These are phyloP conservation scores for Rhea pennata DNA, from an alignment of 2,113 vertebrate species.

Conservation along the genomic window DNA sequence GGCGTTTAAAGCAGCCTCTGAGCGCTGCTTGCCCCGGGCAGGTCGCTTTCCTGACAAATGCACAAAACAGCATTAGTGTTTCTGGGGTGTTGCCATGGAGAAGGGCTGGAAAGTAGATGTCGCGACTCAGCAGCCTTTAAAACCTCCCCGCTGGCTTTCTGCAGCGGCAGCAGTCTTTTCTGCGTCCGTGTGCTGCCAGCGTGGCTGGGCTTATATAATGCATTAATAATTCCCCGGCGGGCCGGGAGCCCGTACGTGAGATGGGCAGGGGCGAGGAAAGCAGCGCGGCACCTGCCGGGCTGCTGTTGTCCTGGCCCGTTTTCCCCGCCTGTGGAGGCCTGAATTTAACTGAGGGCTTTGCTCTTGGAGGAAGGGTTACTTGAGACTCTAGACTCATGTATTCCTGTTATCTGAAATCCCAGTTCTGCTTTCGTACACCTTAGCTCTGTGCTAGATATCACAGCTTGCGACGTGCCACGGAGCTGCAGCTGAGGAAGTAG, in stretches of 20 bases:
- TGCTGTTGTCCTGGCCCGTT: not conserved
- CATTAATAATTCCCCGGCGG: too few species aligned
- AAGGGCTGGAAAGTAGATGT: not conserved
- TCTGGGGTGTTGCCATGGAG: not conserved
- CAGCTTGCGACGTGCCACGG: fast-evolving
- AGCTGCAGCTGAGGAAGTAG: not conserved
- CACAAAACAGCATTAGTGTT: not conserved
- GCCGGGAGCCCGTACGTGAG: not conserved
- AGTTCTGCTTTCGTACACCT: not conserved
- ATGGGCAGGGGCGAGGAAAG: not conserved
- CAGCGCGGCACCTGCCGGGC: not conserved
- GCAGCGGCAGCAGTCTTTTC: too few species aligned
- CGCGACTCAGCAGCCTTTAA: not conserved
- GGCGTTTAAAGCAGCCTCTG: not conserved
- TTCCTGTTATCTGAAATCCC: not conserved
- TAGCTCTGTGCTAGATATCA: not conserved
- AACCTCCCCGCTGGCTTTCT: not conserved
- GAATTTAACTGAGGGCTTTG: not conserved
- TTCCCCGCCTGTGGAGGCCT: not conserved
- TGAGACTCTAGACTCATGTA: not conserved
- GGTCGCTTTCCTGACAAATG: not conserved
- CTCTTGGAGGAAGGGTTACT: not conserved
- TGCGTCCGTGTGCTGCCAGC: too few species aligned
- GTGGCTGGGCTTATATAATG: too few species aligned
- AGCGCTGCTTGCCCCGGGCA: fast-evolving